phyloP scores from a whole-genome alignment of 92 coral and sea anemone species.

The Porites lobata region DNA sequence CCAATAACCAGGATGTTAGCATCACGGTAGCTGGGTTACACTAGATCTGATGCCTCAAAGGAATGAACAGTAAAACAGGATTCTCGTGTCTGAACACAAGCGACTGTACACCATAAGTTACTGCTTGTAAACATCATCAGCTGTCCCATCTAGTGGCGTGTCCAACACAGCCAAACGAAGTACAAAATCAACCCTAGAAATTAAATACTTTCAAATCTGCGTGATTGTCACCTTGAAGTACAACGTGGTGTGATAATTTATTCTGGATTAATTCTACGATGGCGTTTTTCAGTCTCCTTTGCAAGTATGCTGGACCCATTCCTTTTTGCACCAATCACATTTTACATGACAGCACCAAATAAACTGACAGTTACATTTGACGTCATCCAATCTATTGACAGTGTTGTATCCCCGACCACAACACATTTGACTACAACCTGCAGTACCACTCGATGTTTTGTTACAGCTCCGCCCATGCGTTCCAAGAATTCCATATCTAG shows the following conservation, averaged over 20 bases:
- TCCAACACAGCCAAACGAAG: conserved; percentile 15
- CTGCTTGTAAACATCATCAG: neutral
- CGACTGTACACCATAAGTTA: neutral
- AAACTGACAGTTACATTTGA: conserved; percentile 92
- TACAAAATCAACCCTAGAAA: neutral
- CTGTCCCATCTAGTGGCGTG: conserved; percentile 1
- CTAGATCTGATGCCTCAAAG: neutral
- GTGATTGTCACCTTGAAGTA: neutral
- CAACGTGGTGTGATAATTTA: conserved; percentile 26
- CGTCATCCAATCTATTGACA: conserved; percentile 41
- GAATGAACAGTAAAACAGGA: neutral
- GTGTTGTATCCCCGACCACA: conserved; percentile 85
- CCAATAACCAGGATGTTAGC: neutral
- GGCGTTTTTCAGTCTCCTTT: conserved; percentile 48
- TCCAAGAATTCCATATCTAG: conserved; percentile 77
- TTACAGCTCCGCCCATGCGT: conserved; percentile 85
- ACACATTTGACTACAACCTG: conserved; percentile 87
- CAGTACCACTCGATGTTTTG: conserved; percentile 58
- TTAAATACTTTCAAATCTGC: conserved; percentile 11
- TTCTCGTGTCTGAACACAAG: no score
- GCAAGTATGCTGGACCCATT: conserved; percentile 80
- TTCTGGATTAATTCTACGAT: conserved; percentile 16
- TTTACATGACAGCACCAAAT: conserved; percentile 93
- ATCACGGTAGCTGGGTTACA: neutral
- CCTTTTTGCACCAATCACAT: conserved; percentile 81